Evolutionary conservation across 2,797 vertebrate species (phyloP).

Genomic region (Rhyacichthys aspro): DNA sequence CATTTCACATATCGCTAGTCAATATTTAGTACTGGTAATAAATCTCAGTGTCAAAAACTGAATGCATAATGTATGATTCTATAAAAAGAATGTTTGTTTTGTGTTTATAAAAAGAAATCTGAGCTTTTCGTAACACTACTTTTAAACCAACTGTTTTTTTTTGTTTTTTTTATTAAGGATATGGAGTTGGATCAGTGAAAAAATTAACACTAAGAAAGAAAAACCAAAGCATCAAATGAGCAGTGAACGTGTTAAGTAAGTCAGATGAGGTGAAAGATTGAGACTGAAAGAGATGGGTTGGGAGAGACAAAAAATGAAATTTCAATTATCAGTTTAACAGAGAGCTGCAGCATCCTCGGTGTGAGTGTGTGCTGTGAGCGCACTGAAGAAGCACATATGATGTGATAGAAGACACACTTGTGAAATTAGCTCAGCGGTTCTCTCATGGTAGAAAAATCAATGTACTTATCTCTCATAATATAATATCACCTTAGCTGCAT

Average conservation of each 20-base stretch:
- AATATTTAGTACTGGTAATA: too few species aligned
- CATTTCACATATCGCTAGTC: too few species aligned
- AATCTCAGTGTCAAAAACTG: too few species aligned
- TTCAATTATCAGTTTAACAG: conserved; percentile 63
- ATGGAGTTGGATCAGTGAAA: neutral
- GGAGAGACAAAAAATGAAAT: conserved; percentile 58
- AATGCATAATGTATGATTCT: too few species aligned
- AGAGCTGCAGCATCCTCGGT: conserved; percentile 15
- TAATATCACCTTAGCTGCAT: conserved; percentile 17
- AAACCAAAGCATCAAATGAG: neutral
- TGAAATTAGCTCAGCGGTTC: conserved; percentile 40
- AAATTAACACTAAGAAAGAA: neutral
- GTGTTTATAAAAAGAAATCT: too few species aligned
- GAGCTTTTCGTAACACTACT: too few species aligned
- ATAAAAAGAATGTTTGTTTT: too few species aligned
- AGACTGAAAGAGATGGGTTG: conserved; percentile 25
- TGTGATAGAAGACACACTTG: conserved; percentile 41
- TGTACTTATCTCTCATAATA: conserved; percentile 30
- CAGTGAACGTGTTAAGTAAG: conserved; percentile 15
- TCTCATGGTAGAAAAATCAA: conserved; percentile 43
- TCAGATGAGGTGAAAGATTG: conserved; percentile 12
- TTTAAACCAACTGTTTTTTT: neutral
- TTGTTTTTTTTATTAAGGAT: neutral
- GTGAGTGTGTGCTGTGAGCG: conserved; percentile 19
- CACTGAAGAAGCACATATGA: conserved; percentile 34